phyloP scores from a whole-genome alignment of 2,888 invertebrate genomes.

The Meghimatium bilineatum region DNA sequence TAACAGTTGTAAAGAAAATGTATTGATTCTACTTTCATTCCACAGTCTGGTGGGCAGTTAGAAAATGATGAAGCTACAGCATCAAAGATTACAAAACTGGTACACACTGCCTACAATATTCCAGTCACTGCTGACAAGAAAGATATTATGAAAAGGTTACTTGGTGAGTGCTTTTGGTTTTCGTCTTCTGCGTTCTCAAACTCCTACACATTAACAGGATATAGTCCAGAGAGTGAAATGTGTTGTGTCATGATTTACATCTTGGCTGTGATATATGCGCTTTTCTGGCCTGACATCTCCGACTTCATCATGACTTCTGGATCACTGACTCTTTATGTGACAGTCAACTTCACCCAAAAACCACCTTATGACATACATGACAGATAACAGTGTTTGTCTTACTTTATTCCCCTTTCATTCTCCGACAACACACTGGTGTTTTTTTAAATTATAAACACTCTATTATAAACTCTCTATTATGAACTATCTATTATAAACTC shows the following conservation, averaged over 20 bases:
- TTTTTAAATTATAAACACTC: no score
- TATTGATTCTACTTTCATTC: constrained; percentile 46
- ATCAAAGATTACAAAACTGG: constrained; percentile 60
- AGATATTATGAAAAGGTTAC: constrained; percentile 87
- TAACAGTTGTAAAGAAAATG: no score
- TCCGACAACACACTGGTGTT: no score
- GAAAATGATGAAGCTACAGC: constrained; percentile 89
- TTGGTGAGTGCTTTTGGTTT: constrained; percentile 65
- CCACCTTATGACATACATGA: no score
- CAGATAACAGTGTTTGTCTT: no score
- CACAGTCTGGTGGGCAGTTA: constrained; percentile 88
- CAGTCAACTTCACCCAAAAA: no score
- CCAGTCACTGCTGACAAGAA: constrained; percentile 81
- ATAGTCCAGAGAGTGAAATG: no score
- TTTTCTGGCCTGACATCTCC: background rate
- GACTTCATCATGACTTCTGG: no score
- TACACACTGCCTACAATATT: constrained; percentile 65
- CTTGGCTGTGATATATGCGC: background rate
- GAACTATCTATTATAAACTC: no score
- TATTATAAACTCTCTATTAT: no score
- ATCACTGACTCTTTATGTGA: no score
- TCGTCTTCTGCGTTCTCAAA: background rate
- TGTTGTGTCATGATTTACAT: background rate
- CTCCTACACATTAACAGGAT: background rate
- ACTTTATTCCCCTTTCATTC: no score